phyloP scores from a whole-genome alignment of 2,797 vertebrate species.

The Pygocentrus nattereri region DNA sequence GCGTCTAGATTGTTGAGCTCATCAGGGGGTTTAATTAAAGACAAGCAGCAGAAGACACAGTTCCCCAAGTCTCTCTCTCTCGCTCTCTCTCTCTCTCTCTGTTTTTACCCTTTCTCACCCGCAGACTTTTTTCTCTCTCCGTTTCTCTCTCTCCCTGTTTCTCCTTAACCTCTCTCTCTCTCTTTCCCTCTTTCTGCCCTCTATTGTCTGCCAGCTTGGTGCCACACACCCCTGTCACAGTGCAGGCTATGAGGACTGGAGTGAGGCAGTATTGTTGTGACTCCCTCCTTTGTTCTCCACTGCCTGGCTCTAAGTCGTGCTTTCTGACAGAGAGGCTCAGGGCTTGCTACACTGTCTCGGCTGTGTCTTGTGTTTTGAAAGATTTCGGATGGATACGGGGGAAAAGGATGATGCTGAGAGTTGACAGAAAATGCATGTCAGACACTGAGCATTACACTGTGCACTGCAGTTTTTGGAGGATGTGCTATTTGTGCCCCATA shows the following conservation, averaged over 20 bases:
- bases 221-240: constrained; percentile 42
- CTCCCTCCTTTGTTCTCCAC: constrained; percentile 56
- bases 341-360: constrained; percentile 21
- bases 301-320: constrained; percentile 29
- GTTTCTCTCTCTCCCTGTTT: constrained; percentile 16
- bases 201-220: constrained; percentile 24
- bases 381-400: constrained; percentile 15
- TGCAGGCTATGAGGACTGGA: constrained; percentile 11
- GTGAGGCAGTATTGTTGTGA: constrained; percentile 37
- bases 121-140: background rate
- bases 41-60: constrained; percentile 38
- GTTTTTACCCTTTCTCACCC: background rate
- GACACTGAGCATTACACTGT: constrained; percentile 11
- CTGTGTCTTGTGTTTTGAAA: constrained; percentile 12
- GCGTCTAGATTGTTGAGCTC: constrained; percentile 37
- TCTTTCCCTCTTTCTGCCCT: constrained; percentile 7
- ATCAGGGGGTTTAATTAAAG: constrained; percentile 58
- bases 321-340: constrained; percentile 48
- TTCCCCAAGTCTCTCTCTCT: background rate
- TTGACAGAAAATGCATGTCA: constrained; percentile 24
- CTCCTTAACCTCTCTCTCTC: background rate
- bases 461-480: constrained; percentile 6
- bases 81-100: constrained; percentile 11
- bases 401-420: constrained; percentile 21
- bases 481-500: background rate